phyloP scores from a whole-genome alignment of 64 coral and sea anemone species.

The Catalaphyllia jardinei region DNA sequence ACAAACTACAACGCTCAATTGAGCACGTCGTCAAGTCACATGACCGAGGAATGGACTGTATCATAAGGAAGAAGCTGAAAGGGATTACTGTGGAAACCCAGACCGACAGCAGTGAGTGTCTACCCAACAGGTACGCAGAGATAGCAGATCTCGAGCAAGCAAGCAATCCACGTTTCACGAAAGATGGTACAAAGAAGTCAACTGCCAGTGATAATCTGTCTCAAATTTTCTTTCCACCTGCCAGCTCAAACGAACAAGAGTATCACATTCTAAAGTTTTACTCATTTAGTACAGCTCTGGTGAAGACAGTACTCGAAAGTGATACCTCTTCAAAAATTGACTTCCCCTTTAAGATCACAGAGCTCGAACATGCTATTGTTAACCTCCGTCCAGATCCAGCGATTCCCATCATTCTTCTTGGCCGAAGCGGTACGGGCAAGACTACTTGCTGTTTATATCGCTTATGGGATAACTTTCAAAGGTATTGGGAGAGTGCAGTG shows the following conservation, averaged over 20 bases:
- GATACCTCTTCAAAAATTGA: slow-evolving; percentile 61
- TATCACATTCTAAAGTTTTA: slow-evolving; percentile 97
- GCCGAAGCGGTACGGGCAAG: slow-evolving; percentile 96
- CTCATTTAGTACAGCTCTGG: slow-evolving; percentile 68
- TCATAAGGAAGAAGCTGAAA: slow-evolving; percentile 81
- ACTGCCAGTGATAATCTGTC: not conserved
- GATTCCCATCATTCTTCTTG: slow-evolving; percentile 81
- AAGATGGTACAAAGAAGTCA: not conserved
- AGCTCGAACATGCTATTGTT: slow-evolving; percentile 88
- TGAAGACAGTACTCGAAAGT: slow-evolving; percentile 67
- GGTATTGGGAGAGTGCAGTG: slow-evolving; percentile 78
- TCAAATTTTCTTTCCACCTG: slow-evolving; percentile 76
- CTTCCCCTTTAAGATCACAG: slow-evolving; percentile 95
- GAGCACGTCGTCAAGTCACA: slow-evolving; percentile 81
- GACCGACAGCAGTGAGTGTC: slow-evolving; percentile 32
- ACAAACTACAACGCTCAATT: slow-evolving; percentile 73
- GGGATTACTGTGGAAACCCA: slow-evolving; percentile 38
- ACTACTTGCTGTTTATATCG: slow-evolving; percentile 96
- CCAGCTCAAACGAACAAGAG: slow-evolving; percentile 84
- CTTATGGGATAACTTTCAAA: slow-evolving; percentile 86
- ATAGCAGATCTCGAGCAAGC: slow-evolving; percentile 10
- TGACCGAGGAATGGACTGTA: slow-evolving; percentile 83
- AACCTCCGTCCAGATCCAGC: slow-evolving; percentile 65
- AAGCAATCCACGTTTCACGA: not conserved
- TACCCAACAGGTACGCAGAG: slow-evolving; percentile 71